phyloP scores from a whole-genome alignment of 2,888 invertebrate species.

The Hemicrepidius hirtus region DNA sequence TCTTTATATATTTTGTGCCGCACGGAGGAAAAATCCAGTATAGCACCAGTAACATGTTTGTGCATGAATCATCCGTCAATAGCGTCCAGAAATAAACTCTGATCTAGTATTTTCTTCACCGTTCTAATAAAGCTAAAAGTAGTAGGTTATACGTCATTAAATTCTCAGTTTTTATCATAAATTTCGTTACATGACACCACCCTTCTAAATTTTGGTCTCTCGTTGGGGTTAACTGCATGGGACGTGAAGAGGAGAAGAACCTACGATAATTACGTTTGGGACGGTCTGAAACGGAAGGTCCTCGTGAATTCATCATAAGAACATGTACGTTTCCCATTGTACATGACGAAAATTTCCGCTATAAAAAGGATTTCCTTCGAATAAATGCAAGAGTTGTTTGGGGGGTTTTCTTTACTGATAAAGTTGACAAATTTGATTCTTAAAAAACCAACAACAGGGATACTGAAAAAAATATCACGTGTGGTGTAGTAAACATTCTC shows the following conservation, averaged over 20 bases:
- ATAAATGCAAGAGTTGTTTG: too few relatives aligned
- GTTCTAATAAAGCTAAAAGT: conserved; percentile 28
- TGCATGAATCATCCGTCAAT: conserved; percentile 52
- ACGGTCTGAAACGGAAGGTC: neutral
- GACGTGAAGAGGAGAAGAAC: neutral
- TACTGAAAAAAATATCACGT: too few relatives aligned
- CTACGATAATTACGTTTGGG: conserved; percentile 17
- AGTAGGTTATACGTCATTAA: conserved; percentile 12
- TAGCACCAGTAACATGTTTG: conserved; percentile 39
- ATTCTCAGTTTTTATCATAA: neutral
- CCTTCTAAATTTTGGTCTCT: neutral
- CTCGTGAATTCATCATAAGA: neutral
- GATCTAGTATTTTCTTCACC: conserved; percentile 36
- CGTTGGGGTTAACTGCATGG: neutral
- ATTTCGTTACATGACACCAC: too few relatives aligned
- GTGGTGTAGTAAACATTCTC: too few relatives aligned
- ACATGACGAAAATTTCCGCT: too few relatives aligned
- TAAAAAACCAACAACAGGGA: too few relatives aligned
- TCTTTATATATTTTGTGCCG: neutral
- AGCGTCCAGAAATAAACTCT: conserved; percentile 46
- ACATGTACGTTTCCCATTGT: neutral
- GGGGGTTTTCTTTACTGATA: too few relatives aligned
- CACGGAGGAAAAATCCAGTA: neutral
- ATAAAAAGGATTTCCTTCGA: too few relatives aligned
- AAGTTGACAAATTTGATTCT: too few relatives aligned